Evolutionary conservation across 1,140 invertebrate species (phyloP), one percentile per base, ranked within the genome.

Genomic region (Hyles euphorbiae): DNA sequence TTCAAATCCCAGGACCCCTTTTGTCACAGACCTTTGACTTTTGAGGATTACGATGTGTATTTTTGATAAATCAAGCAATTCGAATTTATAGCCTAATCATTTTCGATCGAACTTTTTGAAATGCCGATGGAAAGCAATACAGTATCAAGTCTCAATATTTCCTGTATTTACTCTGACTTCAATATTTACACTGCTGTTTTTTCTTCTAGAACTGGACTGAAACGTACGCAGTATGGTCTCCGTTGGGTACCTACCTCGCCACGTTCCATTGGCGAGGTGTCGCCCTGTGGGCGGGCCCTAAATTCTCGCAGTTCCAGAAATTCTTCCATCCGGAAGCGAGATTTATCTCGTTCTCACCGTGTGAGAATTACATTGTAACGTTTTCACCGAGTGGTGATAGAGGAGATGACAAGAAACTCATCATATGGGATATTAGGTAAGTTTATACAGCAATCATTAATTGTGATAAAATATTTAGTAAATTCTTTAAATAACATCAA

Each of bases 271-370:
- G 94, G 79, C 93, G 95, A 70, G 99, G 99, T 66, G 96, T 99
- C 58, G 97, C 97, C 0, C 89, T 99, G 22, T 99, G 98, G 98
- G 98, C 97, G 52, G 98, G 98, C 1, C 95, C 96, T 40, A 94
- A 95, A 64, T 99, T 99, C 89, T 92, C 92, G 6, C 96, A 98
- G 83, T 95, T 99, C 63, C 95, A 96, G 77, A 95, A 95, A 74
- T 99, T 99, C 83, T 93, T 92, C 59, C 98, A 99, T 82, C 90
- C 92, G 2, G 94, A 95, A 70, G 98, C 98, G 1, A 96, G 98
- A 71, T 97, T 97, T 65, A 97, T 99, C 58, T 98, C 99, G 69
- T 99, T 99, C 83, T 99, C 98, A 47, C 98, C 98, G 0, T 96
- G 96, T 89, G 99, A 99, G 91, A 97, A 97, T 89, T 99, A 98